A percentile compares a stretch with the other conserved stretches of the same genome.
phyloP scores from a whole-genome alignment of 2,113 vertebrate genomes.

The Noctilio leporinus region DNA sequence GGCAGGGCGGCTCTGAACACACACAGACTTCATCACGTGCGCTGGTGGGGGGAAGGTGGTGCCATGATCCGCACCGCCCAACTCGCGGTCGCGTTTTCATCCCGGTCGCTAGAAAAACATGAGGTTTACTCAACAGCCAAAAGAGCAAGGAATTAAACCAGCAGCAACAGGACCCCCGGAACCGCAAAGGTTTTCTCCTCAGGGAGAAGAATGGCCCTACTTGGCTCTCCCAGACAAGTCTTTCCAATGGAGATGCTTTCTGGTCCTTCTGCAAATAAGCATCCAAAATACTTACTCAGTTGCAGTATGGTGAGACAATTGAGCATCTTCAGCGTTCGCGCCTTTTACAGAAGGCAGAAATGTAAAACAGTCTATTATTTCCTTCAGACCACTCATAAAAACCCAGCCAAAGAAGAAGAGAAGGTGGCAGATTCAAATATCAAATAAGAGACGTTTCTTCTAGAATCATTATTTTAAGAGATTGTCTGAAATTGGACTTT shows the following conservation, averaged over 20 bases:
- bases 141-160: slow-evolving; percentile 54
- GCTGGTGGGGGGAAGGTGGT: background rate
- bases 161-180: background rate
- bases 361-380: background rate
- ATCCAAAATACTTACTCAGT: slow-evolving; percentile 50
- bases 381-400: background rate
- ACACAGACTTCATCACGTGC: background rate
- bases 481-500: background rate
- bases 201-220: slow-evolving; percentile 25
- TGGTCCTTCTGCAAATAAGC: slow-evolving; percentile 42
- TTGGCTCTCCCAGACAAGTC: slow-evolving; percentile 41
- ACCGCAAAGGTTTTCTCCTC: slow-evolving; percentile 49
- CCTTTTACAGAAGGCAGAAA: background rate
- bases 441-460: background rate
- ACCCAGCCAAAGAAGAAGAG: too few species aligned
- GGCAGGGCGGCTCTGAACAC: background rate
- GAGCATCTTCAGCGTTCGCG: slow-evolving; percentile 19
- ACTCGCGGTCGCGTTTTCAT: slow-evolving; percentile 28
- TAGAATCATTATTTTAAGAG: slow-evolving; percentile 3
- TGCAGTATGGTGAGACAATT: background rate
- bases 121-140: slow-evolving; percentile 64
- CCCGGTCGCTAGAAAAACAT: slow-evolving; percentile 24
- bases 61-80: background rate
- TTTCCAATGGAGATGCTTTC: slow-evolving; percentile 32
- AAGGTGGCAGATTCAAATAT: background rate